A percentile compares a stretch with the other conserved stretches of the same genome.
Conservation (phyloP, 1,140 invertebrate genomes). For the Proales similis region DNA sequence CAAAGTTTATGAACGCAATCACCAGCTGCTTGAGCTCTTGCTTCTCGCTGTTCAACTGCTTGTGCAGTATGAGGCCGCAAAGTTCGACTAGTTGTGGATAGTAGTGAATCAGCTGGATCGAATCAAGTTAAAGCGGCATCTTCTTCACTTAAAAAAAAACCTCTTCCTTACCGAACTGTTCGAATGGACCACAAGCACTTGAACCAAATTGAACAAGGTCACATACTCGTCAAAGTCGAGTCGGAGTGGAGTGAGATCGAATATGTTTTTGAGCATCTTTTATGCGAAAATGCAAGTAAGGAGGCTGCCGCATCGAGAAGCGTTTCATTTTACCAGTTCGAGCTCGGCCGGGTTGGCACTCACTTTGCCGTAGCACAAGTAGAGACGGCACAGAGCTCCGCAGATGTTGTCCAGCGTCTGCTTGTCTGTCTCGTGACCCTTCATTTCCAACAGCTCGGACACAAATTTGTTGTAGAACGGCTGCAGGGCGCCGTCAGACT, state of each 20-base stretch:
- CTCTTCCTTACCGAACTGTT: background rate
- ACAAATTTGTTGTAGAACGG: conserved; percentile 17
- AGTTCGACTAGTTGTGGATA: conserved; percentile 36
- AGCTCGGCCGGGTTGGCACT: conserved; percentile 6
- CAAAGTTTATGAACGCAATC: conserved; percentile 30
- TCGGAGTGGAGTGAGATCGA: conserved; percentile 20
- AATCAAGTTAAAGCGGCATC: too few relatives aligned
- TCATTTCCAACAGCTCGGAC: conserved; percentile 1
- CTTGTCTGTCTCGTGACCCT: conserved; percentile 25
- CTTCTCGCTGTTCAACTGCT: conserved; percentile 18
- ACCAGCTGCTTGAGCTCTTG: conserved; percentile 33
- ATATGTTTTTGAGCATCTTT: conserved; percentile 20
- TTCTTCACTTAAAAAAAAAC: conserved; percentile 3
- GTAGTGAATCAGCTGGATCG: conserved; percentile 28
- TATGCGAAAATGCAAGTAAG: background rate
- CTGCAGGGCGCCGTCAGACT: background rate
- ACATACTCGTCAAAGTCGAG: conserved; percentile 25
- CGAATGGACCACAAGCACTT: background rate
- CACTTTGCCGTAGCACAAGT: conserved; percentile 6
- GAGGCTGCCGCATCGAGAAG: background rate
- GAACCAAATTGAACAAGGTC: conserved; percentile 18
- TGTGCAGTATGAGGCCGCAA: conserved; percentile 21
- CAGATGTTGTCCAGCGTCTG: conserved; percentile 34
- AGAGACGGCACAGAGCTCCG: conserved; percentile 22
- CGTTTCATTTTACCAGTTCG: conserved; percentile 16